Evolutionary conservation across 2,888 invertebrate genomes (phyloP), one percentile per base, ranked within the genome.

Genomic region (Elegia similella): DNA sequence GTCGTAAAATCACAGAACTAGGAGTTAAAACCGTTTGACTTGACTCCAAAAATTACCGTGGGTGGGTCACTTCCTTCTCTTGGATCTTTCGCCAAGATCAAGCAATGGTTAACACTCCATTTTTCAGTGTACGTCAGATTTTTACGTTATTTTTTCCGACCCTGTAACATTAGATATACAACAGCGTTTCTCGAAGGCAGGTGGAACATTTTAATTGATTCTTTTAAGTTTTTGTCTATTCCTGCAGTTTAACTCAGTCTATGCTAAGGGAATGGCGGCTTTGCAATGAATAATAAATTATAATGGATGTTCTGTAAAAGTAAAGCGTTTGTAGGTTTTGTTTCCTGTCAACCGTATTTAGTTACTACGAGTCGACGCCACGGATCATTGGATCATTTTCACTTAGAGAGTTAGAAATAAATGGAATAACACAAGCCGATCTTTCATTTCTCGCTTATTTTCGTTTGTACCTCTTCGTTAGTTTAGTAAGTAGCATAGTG

Each of bases 361-460:
- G 69, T 71, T 75, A 68, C 59, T 65, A 68, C 66, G 67, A 78
- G 80, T 74, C 78, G 48, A 78, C 72, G 87, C 84, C 81, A 84
- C 23, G 23, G 23, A 23, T 23, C 75, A 86, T 84, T 85, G 86
- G 82, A 85, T 88, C 88, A 88, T 87, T 86, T 88, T 86, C 89
- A 89, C 88, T 86, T 89, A 88, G 88, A 79, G 73, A 76, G 78
- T 86, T 86, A 88, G 85, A 82, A 85, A 87, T 86, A 88, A 84
- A 87, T 84, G 87, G 85, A 83, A 88, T 79, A 84, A 84, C 88
- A 86, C 88, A 86, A 85, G 87, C 84, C 76, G 89, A 79, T 88
- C 82, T 90, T 90, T 90, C 86, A 90, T 89, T 90, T 89, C 82
- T 82, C 84, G 89, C 89, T 90, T 90, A 69, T 70, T 65, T 68